A percentile compares a stretch with the other conserved stretches of the same genome.
These are phyloP conservation scores for Agriopis marginaria DNA, from an alignment of 2,888 invertebrate species.

Conservation along the genomic window DNA sequence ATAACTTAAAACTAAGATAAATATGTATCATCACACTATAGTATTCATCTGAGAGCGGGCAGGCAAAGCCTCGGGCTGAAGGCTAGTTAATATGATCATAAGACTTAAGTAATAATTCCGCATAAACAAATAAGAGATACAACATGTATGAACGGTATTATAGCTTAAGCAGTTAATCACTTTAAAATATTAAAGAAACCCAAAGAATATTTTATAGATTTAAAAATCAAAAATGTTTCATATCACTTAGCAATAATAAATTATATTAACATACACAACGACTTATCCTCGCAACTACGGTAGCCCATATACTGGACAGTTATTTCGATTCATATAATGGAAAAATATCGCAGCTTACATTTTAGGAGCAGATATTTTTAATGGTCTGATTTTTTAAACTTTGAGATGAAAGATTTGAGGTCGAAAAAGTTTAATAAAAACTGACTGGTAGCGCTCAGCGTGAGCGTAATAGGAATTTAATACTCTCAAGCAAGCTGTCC, in stretches of 20 bases:
- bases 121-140: not conserved
- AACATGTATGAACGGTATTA: not conserved
- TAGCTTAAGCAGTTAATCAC: not conserved
- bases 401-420: not conserved
- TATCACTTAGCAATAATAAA: conserved; percentile 29
- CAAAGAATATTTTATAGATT: conserved; percentile 3
- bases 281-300: not conserved
- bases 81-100: conserved; percentile 5
- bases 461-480: not conserved
- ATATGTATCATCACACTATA: conserved; percentile 22
- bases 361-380: not conserved
- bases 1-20: conserved; percentile 32
- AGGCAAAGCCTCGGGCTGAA: conserved; percentile 9
- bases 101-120: not conserved
- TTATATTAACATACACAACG: conserved; percentile 26
- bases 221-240: conserved; percentile 12
- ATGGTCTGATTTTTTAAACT: not conserved
- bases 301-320: not conserved
- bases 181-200: not conserved
- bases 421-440: no score
- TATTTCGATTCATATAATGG: not conserved
- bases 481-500: not conserved
- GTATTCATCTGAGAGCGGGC: conserved; percentile 5
- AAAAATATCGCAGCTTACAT: not conserved
- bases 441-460: no score